phyloP scores from a whole-genome alignment of 2,888 invertebrate species.

The Lottia scabra region DNA sequence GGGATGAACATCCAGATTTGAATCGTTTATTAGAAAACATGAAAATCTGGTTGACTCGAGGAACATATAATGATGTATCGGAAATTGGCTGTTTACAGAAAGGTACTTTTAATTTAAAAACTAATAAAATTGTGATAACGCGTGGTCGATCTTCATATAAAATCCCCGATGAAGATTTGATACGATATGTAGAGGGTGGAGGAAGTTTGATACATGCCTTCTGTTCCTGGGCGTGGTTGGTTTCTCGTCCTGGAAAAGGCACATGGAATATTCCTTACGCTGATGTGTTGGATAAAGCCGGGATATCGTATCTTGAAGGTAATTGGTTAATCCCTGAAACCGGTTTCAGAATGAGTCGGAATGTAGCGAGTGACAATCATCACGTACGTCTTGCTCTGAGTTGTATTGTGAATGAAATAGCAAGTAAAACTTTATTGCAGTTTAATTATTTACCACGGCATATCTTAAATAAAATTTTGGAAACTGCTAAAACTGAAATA shows the following conservation, averaged over 20 bases:
- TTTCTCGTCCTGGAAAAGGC: not conserved
- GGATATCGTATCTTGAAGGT: not conserved
- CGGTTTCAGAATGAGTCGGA: not conserved
- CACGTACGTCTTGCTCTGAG: not conserved
- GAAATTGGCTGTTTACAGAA: not conserved
- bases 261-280: not conserved
- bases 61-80: not conserved
- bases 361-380: not conserved
- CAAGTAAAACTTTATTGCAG: not conserved
- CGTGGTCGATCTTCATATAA: not conserved
- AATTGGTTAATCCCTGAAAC: not conserved
- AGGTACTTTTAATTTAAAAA: not conserved
- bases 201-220: not conserved
- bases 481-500: not conserved
- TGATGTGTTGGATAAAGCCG: not conserved
- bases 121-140: not conserved
- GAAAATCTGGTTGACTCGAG: not conserved
- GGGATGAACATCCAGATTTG: not conserved
- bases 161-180: slow-evolving; percentile 1
- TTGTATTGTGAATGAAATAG: not conserved
- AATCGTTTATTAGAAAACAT: not conserved
- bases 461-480: not conserved
- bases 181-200: not conserved
- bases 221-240: not conserved
- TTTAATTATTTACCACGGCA: not conserved